A percentile compares a stretch with the other conserved stretches of the same genome.
phyloP scores from a whole-genome alignment of 2,888 invertebrate species.

The Leistus spinibarbis region DNA sequence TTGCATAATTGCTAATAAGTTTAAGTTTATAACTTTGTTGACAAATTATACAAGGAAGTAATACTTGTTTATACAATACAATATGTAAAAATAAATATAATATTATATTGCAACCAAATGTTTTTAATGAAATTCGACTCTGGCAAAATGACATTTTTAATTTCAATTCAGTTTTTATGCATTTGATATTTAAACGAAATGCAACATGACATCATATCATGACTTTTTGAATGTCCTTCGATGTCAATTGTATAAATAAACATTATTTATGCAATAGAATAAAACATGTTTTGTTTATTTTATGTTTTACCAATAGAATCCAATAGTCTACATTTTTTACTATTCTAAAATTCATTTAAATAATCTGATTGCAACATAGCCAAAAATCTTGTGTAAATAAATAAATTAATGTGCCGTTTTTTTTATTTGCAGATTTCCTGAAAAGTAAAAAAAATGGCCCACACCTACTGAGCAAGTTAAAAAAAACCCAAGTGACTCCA shows the following conservation, averaged over 20 bases:
- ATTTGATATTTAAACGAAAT: background rate
- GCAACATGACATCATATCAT: background rate
- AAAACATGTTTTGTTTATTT: background rate
- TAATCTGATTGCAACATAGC: too few relatives aligned
- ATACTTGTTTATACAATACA: background rate
- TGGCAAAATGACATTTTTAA: background rate
- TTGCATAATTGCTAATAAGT: background rate
- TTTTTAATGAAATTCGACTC: background rate
- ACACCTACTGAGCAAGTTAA: conserved; percentile 14
- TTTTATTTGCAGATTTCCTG: conserved; percentile 22
- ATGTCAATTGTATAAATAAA: too few relatives aligned
- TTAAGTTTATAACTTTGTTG: background rate
- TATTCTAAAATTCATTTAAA: too few relatives aligned
- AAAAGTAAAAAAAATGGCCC: conserved; percentile 21
- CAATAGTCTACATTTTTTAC: too few relatives aligned
- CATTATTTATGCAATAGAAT: too few relatives aligned
- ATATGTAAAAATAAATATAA: background rate
- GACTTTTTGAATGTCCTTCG: background rate
- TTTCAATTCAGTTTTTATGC: background rate
- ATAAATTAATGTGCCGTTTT: background rate
- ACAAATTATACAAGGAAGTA: background rate
- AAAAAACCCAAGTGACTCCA: conserved; percentile 18
- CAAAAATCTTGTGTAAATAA: too few relatives aligned
- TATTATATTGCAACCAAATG: background rate
- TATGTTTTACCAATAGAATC: too few relatives aligned